phyloP scores from a whole-genome alignment of 2,113 vertebrate species.

The Martes martes region DNA sequence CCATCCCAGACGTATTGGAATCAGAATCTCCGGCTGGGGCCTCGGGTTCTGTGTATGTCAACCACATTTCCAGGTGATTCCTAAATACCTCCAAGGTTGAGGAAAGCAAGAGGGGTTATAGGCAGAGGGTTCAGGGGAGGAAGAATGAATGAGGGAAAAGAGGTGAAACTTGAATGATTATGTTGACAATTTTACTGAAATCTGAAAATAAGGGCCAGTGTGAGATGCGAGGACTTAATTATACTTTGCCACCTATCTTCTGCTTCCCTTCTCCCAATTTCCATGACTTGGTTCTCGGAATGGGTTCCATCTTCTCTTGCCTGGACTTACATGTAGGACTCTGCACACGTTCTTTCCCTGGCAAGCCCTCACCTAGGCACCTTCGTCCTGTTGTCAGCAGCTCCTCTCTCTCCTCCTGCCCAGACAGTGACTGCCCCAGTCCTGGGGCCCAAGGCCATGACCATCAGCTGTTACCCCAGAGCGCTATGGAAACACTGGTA shows the following conservation, averaged over 20 bases:
- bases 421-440: background rate
- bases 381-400: too few relatives aligned
- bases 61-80: background rate
- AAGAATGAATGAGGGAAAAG: background rate
- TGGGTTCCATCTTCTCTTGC: background rate
- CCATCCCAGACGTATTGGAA: background rate
- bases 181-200: background rate
- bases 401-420: background rate
- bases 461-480: background rate
- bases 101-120: background rate
- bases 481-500: background rate
- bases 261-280: background rate
- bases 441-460: background rate
- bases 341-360: background rate
- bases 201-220: background rate
- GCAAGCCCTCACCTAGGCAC: background rate
- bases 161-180: background rate
- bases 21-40: background rate
- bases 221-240: background rate
- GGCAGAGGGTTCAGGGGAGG: background rate
- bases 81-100: background rate
- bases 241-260: background rate
- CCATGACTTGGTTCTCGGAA: background rate
- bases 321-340: background rate
- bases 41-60: background rate